These are phyloP conservation scores for Fulica atra DNA, from an alignment of 2,113 vertebrate species.

Conservation along the genomic window DNA sequence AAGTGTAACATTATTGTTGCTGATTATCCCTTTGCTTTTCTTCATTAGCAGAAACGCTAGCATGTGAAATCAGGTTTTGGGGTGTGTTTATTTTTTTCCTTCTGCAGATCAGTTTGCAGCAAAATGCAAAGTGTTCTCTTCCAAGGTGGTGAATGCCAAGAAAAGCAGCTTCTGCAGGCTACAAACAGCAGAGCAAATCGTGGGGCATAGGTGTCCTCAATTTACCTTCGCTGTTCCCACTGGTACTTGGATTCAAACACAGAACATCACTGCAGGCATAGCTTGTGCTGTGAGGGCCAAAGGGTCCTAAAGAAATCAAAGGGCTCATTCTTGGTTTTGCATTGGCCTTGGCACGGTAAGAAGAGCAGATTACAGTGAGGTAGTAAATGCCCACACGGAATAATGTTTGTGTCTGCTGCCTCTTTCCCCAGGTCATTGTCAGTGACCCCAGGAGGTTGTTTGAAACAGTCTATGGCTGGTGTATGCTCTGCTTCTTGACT, in stretches of 20 bases:
- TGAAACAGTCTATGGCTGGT: neutral
- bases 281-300: neutral
- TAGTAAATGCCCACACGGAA: neutral
- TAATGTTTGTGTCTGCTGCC: accelerated
- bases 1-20: neutral
- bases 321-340: neutral
- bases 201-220: neutral
- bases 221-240: neutral
- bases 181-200: neutral
- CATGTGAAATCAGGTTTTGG: neutral
- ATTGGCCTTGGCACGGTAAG: neutral
- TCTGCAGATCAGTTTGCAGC: neutral
- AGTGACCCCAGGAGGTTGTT: accelerated
- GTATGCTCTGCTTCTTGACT: neutral
- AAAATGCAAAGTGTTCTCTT: neutral
- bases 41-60: neutral
- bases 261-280: neutral
- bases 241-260: neutral
- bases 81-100: neutral
- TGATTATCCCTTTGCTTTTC: neutral
- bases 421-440: neutral
- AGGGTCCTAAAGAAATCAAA: neutral
- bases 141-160: neutral
- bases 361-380: neutral
- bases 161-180: slow-evolving; percentile 31